A percentile compares a stretch with the other conserved stretches of the same genome.
These are phyloP conservation scores for Sphaeridia pumilis DNA, from an alignment of 2,888 invertebrate genomes.

Conservation along the genomic window DNA sequence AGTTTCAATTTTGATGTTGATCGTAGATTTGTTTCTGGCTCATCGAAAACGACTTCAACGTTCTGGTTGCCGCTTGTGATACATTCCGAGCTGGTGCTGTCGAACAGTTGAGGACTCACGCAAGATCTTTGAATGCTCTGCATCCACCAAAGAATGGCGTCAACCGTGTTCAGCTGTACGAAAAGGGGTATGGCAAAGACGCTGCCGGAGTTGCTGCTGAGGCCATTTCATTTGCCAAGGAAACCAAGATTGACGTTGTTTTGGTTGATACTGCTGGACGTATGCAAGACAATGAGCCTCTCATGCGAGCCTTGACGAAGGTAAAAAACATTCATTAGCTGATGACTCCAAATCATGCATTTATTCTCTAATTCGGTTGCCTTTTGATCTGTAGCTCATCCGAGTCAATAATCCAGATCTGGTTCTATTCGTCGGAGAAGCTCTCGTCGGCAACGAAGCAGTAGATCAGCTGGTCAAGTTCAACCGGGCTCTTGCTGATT, in stretches of 20 bases:
- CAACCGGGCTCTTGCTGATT: slow-evolving; percentile 94
- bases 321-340: slow-evolving; percentile 37
- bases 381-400: slow-evolving; percentile 53
- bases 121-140: slow-evolving; percentile 78
- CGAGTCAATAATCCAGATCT: slow-evolving; percentile 95
- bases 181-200: slow-evolving; percentile 97
- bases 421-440: slow-evolving; percentile 98
- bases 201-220: slow-evolving; percentile 97
- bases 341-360: not conserved
- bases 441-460: slow-evolving; percentile 98
- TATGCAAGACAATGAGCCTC: slow-evolving; percentile 99
- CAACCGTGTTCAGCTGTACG: slow-evolving; percentile 86
- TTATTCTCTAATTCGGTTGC: not conserved
- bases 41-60: slow-evolving; percentile 90
- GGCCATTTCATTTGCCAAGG: slow-evolving; percentile 79
- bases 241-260: slow-evolving; percentile 74
- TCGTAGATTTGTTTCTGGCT: slow-evolving; percentile 92
- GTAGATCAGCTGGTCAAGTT: slow-evolving; percentile 98
- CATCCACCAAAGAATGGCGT: slow-evolving; percentile 65
- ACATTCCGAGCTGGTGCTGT: slow-evolving; percentile 99
- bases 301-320: slow-evolving; percentile 96
- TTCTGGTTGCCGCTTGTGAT: slow-evolving; percentile 96
- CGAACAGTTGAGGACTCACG: slow-evolving; percentile 93
- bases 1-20: too few species aligned
- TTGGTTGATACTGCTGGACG: slow-evolving; percentile 99